A percentile compares a stretch with the other conserved stretches of the same genome.
Evolutionary conservation across 2,888 invertebrate genomes (phyloP).

Genomic region (Helobdella robusta): DNA sequence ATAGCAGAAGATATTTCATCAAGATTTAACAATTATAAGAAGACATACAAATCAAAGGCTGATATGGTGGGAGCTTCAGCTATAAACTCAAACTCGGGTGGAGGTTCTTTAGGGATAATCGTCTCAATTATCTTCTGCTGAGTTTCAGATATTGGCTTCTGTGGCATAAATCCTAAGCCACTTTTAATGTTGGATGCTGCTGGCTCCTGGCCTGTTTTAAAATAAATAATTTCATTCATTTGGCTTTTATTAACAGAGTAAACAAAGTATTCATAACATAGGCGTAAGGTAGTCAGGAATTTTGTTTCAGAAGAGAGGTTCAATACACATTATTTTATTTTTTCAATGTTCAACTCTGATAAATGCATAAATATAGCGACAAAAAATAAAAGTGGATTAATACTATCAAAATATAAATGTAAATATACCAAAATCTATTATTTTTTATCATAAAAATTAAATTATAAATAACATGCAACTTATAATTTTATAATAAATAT

Average conservation of each 20-base stretch:
- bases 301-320: neutral
- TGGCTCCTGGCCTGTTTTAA: conserved; percentile 32
- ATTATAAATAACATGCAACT: too few species aligned
- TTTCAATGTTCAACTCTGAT: too few species aligned
- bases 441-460: too few species aligned
- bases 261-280: too few species aligned
- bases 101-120: conserved; percentile 48
- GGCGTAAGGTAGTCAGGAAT: too few species aligned
- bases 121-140: conserved; percentile 39
- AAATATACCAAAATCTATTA: too few species aligned
- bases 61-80: conserved; percentile 98
- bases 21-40: neutral
- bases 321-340: neutral
- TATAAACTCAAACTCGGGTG: conserved; percentile 50
- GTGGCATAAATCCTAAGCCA: conserved; percentile 17
- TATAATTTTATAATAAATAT: too few species aligned
- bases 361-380: too few species aligned
- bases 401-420: too few species aligned
- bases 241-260: neutral
- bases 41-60: conserved; percentile 72
- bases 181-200: too few species aligned
- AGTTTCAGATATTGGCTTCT: conserved; percentile 20
- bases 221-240: neutral
- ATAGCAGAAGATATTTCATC: neutral
- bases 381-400: too few species aligned